Evolutionary conservation across 2,113 vertebrate genomes (phyloP), one percentile per base, ranked within the genome.

Genomic region (Psilopsiagon aymara): DNA sequence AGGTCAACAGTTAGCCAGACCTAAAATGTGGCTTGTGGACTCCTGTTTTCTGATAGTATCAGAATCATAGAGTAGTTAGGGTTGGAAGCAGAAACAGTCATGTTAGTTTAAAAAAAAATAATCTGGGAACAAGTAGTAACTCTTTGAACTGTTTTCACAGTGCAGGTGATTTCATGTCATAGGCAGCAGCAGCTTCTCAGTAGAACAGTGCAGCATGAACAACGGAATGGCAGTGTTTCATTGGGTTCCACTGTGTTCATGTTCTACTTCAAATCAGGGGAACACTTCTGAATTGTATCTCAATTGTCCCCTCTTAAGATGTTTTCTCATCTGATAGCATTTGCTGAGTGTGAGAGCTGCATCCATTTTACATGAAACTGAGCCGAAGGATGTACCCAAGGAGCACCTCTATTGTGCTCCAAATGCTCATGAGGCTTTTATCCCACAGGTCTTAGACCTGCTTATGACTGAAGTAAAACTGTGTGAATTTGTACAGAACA

Each of bases 261-360:
- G 10, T 47, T 77, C 66, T 44, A 29, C 63, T 44, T 51, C 2
- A 10, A 63, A 16, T 37, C n/a, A n/a, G 68, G 37, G 37, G 12
- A 67, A 4, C 37, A 1, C 43, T 71, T 82, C 33, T 33, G 41
- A 53, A 77, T 35, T 17, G 6, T 44, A 7, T 60, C 59, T 81
- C 6, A 16, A 49, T 63, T 82, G 46, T 81, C 9, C 13, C 17
- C 41, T 75, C 53, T 62, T 43, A 35, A 31, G 3, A 0, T 37
- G 37, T 24, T 41, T 74, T 77, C 86, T 83, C 31, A 35, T 19
- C n/a, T 16, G 0, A n/a, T 13, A 39, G 55, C 0, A 0, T 28
- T 55, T 25, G 9, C 69, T 67, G 51, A 70, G 51, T 1, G 0
- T 1, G 2, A 63, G 43, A 18, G 33, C 55, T 67, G 3, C 0